phyloP scores from a whole-genome alignment of 2,888 invertebrate species.

The Drymonia ruficornis region DNA sequence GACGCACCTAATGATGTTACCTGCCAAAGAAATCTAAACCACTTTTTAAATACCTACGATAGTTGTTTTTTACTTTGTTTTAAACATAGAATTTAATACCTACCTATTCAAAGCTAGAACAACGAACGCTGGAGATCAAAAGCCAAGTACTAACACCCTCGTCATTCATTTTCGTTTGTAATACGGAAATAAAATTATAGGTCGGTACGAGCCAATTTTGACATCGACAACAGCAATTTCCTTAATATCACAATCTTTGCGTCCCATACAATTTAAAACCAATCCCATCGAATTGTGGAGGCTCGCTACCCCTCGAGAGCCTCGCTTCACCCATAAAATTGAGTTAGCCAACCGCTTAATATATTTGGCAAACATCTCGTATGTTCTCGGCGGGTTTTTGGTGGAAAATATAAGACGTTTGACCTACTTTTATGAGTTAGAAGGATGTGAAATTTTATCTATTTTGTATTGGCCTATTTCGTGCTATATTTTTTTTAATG shows the following conservation, averaged over 20 bases:
- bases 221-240: conserved; percentile 35
- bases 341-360: conserved; percentile 69
- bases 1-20: too few species aligned
- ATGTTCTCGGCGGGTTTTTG: conserved; percentile 13
- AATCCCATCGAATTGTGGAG: conserved; percentile 44
- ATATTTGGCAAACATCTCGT: conserved; percentile 66
- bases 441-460: too few species aligned
- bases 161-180: not conserved
- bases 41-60: too few species aligned
- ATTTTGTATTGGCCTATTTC: too few species aligned
- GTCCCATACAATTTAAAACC: conserved; percentile 54
- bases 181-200: not conserved
- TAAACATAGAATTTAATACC: too few species aligned
- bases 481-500: too few species aligned
- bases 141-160: not conserved
- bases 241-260: conserved; percentile 31
- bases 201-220: conserved; percentile 2
- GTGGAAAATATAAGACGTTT: not conserved
- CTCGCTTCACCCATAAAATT: conserved; percentile 70
- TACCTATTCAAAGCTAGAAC: too few species aligned
- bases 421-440: not conserved
- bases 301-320: conserved; percentile 46
- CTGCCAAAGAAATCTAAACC: too few species aligned
- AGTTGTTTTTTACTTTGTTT: too few species aligned
- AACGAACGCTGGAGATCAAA: too few species aligned